Evolutionary conservation across 2,888 invertebrate species (phyloP).

Genomic region (Aspidiotus destructor): DNA sequence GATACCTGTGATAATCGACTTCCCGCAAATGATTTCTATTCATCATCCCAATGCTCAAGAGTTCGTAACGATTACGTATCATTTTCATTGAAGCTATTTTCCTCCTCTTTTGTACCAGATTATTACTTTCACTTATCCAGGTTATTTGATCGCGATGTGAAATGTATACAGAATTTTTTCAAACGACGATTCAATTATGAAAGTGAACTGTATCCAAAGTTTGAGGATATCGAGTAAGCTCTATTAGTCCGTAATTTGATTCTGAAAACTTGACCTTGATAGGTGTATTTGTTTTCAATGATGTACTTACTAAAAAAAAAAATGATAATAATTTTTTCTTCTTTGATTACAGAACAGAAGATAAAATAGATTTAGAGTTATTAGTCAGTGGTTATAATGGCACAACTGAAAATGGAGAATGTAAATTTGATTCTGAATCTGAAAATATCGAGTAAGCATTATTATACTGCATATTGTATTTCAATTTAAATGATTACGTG

Average conservation of each 20-base stretch:
- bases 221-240: conserved; percentile 54
- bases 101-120: neutral
- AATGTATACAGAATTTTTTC: conserved; percentile 84
- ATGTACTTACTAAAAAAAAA: conserved; percentile 13
- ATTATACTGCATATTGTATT: no score
- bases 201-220: conserved; percentile 68
- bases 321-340: conserved; percentile 3
- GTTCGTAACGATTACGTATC: conserved; percentile 46
- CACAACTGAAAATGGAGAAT: conserved; percentile 52
- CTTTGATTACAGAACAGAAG: conserved; percentile 54
- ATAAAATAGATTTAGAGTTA: conserved; percentile 76
- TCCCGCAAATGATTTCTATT: conserved; percentile 98
- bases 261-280: conserved; percentile 5
- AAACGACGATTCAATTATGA: conserved; percentile 80
- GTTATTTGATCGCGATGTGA: conserved; percentile 83
- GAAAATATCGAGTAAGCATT: conserved; percentile 38
- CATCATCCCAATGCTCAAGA: conserved; percentile 82
- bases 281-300: neutral
- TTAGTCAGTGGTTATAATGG: conserved; percentile 80
- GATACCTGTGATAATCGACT: conserved; percentile 85
- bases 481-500: no score
- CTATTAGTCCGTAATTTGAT: neutral
- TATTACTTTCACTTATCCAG: conserved; percentile 5
- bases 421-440: conserved; percentile 43
- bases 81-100: neutral